Evolutionary conservation across 2,888 invertebrate species (phyloP).

Genomic region (Oasisia sp.): DNA sequence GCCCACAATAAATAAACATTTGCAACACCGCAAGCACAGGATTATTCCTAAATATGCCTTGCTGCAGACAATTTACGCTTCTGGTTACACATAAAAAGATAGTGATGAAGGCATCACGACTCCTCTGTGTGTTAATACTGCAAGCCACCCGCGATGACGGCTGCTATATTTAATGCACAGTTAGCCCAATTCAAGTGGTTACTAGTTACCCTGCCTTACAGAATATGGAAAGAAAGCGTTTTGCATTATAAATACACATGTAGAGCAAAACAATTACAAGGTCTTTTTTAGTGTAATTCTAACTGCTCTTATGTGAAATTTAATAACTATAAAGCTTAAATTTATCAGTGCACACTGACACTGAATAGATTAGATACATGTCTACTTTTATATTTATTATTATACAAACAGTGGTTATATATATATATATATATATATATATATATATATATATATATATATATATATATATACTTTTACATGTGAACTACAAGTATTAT

Average conservation of each 20-base stretch:
- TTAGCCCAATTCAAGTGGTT: background rate
- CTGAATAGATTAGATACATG: too few relatives aligned
- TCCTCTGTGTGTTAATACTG: background rate
- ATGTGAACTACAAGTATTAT: too few relatives aligned
- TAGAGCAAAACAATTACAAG: background rate
- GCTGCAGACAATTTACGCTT: slow-evolving; percentile 13
- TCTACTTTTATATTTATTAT: too few relatives aligned
- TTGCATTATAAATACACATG: background rate
- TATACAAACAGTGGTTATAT: too few relatives aligned
- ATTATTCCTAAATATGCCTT: slow-evolving; percentile 6
- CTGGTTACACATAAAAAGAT: slow-evolving; percentile 13
- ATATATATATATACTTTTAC: too few relatives aligned
- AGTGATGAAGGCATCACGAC: background rate
- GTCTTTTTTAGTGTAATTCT: background rate
- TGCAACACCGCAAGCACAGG: background rate
- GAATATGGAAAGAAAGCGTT: too few relatives aligned
- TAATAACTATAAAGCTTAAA: background rate
- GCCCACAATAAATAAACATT: slow-evolving; percentile 17
- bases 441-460: too few relatives aligned
- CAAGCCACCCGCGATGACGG: slow-evolving; percentile 10
- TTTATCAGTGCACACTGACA: background rate
- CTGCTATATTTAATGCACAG: background rate
- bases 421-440: too few relatives aligned
- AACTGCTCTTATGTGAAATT: too few relatives aligned
- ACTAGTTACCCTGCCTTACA: too few relatives aligned